These are phyloP conservation scores for Oryzias celebensis DNA, from an alignment of 2,113 vertebrate genomes.

Conservation along the genomic window DNA sequence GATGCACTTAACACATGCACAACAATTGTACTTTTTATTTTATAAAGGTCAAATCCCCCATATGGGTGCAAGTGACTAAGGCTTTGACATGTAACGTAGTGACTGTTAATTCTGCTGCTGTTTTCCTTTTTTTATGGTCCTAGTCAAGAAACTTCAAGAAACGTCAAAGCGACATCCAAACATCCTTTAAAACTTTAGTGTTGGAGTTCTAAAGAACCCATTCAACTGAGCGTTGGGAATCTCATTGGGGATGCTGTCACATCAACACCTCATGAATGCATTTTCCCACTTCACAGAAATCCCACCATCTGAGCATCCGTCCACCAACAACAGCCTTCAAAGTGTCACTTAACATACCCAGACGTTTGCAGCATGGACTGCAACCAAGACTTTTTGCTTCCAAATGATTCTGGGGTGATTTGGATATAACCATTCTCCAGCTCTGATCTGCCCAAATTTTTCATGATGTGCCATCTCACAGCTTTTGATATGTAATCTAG, in stretches of 20 bases:
- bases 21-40: too few species aligned
- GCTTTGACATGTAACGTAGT: neutral
- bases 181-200: constrained; percentile 5
- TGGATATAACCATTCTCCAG: constrained; percentile 23
- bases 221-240: constrained; percentile 42
- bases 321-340: constrained; percentile 46
- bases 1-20: too few species aligned
- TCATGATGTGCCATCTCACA: constrained; percentile 37
- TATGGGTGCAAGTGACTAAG: too few species aligned
- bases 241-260: constrained; percentile 52
- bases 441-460: constrained; percentile 43
- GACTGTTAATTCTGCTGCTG: constrained; percentile 1
- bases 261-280: constrained; percentile 50
- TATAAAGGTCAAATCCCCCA: too few species aligned
- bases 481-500: constrained; percentile 59
- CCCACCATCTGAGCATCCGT: constrained; percentile 30
- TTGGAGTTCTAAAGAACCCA: constrained; percentile 22
- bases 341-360: constrained; percentile 32
- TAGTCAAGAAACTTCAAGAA: constrained; percentile 20
- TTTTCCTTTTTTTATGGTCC: neutral
- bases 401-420: constrained; percentile 23
- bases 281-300: constrained; percentile 46
- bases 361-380: constrained; percentile 23
- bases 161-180: constrained; percentile 26
- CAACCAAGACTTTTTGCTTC: constrained; percentile 33